Evolutionary conservation across 2,888 invertebrate genomes (phyloP).

Genomic region (Netelia fuscicornis): DNA sequence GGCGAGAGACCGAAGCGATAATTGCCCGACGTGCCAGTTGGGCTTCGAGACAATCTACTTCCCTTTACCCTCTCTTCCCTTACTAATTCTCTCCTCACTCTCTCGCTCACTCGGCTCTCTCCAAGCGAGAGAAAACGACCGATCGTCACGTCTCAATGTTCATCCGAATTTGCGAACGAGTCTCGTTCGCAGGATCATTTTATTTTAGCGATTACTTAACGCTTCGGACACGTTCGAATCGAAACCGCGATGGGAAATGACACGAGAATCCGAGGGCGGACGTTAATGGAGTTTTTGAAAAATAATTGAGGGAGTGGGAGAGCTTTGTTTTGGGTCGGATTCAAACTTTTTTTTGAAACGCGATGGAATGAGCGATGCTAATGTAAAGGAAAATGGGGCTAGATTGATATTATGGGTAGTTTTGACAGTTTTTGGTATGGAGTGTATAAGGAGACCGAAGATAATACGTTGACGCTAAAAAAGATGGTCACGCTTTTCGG

Average conservation of each 20-base stretch:
- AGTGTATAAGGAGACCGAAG: too few species aligned
- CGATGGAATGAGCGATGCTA: too few species aligned
- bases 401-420: too few species aligned
- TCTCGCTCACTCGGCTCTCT: background rate
- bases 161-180: constrained; percentile 60
- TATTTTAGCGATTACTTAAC: constrained; percentile 15
- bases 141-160: constrained; percentile 79
- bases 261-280: too few species aligned
- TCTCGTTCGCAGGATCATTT: background rate
- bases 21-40: constrained; percentile 81
- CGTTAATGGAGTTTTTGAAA: too few species aligned
- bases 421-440: too few species aligned
- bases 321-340: too few species aligned
- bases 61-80: background rate
- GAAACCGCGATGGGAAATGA: background rate
- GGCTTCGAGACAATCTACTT: constrained; percentile 70
- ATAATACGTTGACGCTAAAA: too few species aligned
- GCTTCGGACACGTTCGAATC: background rate
- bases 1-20: constrained; percentile 78
- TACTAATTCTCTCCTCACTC: background rate
- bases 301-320: too few species aligned
- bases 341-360: too few species aligned
- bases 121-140: background rate
- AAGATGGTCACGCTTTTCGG: too few species aligned
- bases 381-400: too few species aligned